Conservation (phyloP, 2,797 vertebrate species). For the Coregonus suidteri region DNA sequence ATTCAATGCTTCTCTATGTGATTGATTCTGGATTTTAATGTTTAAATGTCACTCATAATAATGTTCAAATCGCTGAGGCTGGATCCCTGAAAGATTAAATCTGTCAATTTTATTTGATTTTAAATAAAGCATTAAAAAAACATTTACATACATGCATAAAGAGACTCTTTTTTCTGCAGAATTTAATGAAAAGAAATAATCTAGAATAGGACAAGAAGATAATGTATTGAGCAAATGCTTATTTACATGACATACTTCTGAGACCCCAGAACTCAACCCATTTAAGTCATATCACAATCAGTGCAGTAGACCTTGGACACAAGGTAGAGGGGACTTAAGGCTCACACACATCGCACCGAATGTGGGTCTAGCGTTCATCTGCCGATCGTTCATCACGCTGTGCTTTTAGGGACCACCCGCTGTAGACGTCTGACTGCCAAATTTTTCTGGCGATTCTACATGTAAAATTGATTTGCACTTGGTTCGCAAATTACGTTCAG, state of each 20-base stretch:
- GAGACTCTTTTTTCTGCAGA: not conserved
- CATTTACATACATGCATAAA: constrained; percentile 7
- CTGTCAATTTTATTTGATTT: constrained; percentile 6
- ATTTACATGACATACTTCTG: not conserved
- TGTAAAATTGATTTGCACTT: no score
- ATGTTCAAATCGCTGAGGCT: constrained; percentile 45
- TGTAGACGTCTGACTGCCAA: no score
- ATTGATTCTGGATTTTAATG: not conserved
- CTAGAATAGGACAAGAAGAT: not conserved
- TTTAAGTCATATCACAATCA: no score
- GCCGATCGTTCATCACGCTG: no score
- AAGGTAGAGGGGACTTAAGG: no score
- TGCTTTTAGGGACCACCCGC: no score
- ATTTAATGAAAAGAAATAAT: constrained; percentile 12
- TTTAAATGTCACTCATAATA: not conserved
- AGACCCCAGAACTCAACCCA: no score
- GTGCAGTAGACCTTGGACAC: no score
- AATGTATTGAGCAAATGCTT: constrained; percentile 6
- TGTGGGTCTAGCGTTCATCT: not conserved
- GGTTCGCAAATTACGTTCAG: no score
- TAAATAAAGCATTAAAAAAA: not conserved
- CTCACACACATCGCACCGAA: not conserved
- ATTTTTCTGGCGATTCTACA: not conserved
- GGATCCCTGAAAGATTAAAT: constrained; percentile 48
- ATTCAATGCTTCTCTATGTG: constrained; percentile 13